A percentile compares a stretch with the other conserved stretches of the same genome.
Evolutionary conservation across 1,140 invertebrate species (phyloP).

Genomic region (Hycleus cichorii): DNA sequence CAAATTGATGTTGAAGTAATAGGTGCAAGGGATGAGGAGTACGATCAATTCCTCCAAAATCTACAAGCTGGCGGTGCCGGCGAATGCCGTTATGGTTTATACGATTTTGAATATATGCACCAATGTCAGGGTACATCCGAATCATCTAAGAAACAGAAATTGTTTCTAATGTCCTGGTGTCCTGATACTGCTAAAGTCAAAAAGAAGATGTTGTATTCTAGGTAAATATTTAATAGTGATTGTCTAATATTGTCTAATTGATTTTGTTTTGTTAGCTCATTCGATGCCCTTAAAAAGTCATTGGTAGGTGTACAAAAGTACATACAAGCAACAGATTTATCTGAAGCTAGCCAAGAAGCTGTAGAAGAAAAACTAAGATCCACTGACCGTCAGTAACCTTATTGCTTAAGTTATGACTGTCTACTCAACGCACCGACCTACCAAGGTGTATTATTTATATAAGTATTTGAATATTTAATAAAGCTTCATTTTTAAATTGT

Average conservation of each 20-base stretch:
- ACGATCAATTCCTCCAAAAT: slow-evolving; percentile 84
- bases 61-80: slow-evolving; percentile 81
- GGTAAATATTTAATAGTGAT: slow-evolving; percentile 37
- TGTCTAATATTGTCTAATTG: neutral
- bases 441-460: slow-evolving; percentile 38
- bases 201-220: slow-evolving; percentile 99
- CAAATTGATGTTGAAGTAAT: slow-evolving; percentile 88
- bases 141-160: slow-evolving; percentile 89
- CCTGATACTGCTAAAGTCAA: slow-evolving; percentile 95
- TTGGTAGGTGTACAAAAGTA: slow-evolving; percentile 94
- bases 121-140: slow-evolving; percentile 90
- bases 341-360: slow-evolving; percentile 83
- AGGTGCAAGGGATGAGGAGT: slow-evolving; percentile 77
- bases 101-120: slow-evolving; percentile 93
- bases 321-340: slow-evolving; percentile 90
- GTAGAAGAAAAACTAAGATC: slow-evolving; percentile 88
- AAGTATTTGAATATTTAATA: slow-evolving; percentile 43
- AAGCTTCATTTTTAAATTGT: slow-evolving; percentile 42
- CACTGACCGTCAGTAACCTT: slow-evolving; percentile 78
- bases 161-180: slow-evolving; percentile 96
- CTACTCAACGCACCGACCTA: slow-evolving; percentile 32
- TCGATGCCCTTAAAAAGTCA: slow-evolving; percentile 92
- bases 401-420: slow-evolving; percentile 31
- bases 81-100: slow-evolving; percentile 91
- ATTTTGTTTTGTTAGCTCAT: slow-evolving; percentile 60